These are phyloP conservation scores for Trachops cirrhosus DNA, from an alignment of 2,797 vertebrate genomes.

Conservation along the genomic window DNA sequence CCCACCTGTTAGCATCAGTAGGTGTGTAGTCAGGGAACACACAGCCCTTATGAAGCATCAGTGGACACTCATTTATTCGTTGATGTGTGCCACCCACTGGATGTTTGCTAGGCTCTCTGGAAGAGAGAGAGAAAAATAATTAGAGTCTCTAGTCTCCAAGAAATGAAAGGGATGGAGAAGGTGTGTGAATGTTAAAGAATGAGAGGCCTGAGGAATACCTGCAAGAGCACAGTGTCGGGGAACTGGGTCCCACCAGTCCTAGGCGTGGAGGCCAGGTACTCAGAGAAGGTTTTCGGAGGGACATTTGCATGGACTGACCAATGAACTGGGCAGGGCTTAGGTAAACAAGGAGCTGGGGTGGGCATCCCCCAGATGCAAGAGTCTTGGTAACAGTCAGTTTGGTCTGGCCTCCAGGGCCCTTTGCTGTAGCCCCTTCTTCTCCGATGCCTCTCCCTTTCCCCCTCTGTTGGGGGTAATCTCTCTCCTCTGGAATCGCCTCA, in stretches of 20 bases:
- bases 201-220: neutral
- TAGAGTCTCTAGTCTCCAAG: neutral
- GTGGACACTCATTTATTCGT: neutral
- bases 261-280: neutral
- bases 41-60: too few species aligned
- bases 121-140: neutral
- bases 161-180: too few species aligned
- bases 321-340: neutral
- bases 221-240: too few species aligned
- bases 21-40: too few species aligned
- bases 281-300: neutral
- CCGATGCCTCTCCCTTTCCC: fast-evolving
- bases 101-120: neutral
- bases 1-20: neutral
- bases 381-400: neutral
- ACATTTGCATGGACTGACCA: neutral
- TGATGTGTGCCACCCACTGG: too few species aligned
- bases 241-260: fast-evolving
- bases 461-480: neutral
- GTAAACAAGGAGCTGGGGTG: neutral
- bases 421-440: neutral
- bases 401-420: neutral
- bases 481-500: neutral
- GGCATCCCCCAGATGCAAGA: neutral
- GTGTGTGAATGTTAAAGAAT: neutral